These are phyloP conservation scores for zebrafish (Danio rerio) DNA, from an alignment of 2,113 vertebrate species.

Conservation along the genomic window GRCz12tu NC_133185.1:26556001-26556500, in stretches of 20 bases:
- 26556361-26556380: no score
- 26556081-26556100: slow-evolving; percentile 24
- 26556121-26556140: slow-evolving; percentile 15
- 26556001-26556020: slow-evolving; percentile 1
- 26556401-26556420: slow-evolving; percentile 17
- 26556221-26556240: neutral
- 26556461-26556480: no score
- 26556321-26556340: neutral
- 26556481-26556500: no score
- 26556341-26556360: no score
- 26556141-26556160: slow-evolving; percentile 10
- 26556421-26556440: neutral
- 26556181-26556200: neutral
- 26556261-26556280: neutral
- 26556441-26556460: neutral
- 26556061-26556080: slow-evolving; percentile 10
- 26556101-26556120: slow-evolving; percentile 28
- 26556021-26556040: slow-evolving; percentile 2
- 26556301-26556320: slow-evolving; percentile 8
- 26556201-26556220: slow-evolving; percentile 32
- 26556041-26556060: slow-evolving; percentile 16
- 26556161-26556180: slow-evolving; percentile 7
- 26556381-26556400: no score
- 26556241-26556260: neutral
- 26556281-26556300: slow-evolving; percentile 1